A percentile compares a stretch with the other conserved stretches of the same genome.
These are phyloP conservation scores for Branchinecta lynchi DNA, from an alignment of 1,140 invertebrate genomes.

Conservation along the genomic window DNA sequence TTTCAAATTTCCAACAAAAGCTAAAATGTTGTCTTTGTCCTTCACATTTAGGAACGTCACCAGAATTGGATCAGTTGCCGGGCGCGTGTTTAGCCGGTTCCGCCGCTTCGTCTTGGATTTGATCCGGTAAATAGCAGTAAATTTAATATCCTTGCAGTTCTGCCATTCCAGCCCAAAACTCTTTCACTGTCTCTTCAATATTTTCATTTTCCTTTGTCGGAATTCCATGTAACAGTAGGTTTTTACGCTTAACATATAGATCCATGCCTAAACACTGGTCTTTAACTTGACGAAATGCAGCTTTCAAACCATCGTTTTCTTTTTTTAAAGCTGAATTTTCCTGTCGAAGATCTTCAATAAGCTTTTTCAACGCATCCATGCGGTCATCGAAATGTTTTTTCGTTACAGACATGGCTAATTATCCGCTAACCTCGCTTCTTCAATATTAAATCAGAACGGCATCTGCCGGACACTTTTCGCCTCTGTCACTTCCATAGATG, in stretches of 20 bases:
- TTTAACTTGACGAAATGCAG: not conserved
- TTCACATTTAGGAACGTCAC: not conserved
- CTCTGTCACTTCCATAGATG: too few species aligned
- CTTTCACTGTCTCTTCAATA: not conserved
- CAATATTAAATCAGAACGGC: too few species aligned
- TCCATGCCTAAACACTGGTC: not conserved
- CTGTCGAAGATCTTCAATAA: not conserved
- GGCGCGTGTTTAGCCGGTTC: not conserved
- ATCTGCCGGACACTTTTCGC: too few species aligned
- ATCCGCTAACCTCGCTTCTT: too few species aligned
- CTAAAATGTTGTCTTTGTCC: not conserved
- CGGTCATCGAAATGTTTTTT: conserved; percentile 4
- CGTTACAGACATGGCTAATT: too few species aligned
- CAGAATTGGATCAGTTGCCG: not conserved
- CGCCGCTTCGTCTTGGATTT: not conserved
- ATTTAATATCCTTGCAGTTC: conserved; percentile 6
- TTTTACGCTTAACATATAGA: conserved; percentile 5
- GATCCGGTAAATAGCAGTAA: not conserved
- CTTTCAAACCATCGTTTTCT: conserved; percentile 1
- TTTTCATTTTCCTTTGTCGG: not conserved
- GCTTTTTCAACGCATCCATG: not conserved
- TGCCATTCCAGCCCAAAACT: not conserved
- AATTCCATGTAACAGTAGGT: not conserved
- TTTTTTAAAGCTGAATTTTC: too few species aligned
- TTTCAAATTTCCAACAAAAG: not conserved